Conservation (phyloP, 2,113 vertebrate species). For the Nicator chloris region DNA sequence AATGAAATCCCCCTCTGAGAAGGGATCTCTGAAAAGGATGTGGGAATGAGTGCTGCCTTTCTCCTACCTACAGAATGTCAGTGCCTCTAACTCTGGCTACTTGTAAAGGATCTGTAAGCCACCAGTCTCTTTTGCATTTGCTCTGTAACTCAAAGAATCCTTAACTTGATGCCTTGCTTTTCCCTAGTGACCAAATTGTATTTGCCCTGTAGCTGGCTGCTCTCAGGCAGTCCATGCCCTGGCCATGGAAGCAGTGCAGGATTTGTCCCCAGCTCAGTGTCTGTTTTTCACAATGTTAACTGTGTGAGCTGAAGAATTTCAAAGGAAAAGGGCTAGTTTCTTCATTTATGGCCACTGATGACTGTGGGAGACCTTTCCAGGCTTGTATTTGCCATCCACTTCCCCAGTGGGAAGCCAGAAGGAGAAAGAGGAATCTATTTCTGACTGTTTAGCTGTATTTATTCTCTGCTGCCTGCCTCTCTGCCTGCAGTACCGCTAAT, state of each 20-base stretch:
- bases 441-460: conserved; percentile 39
- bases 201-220: background rate
- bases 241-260: background rate
- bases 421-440: conserved; percentile 26
- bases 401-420: background rate
- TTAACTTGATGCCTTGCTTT: background rate
- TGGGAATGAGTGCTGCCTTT: background rate
- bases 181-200: background rate
- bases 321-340: background rate
- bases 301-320: background rate
- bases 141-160: background rate
- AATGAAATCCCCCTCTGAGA: background rate
- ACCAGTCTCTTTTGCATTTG: background rate
- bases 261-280: background rate
- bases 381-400: background rate
- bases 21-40: background rate
- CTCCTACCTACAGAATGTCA: background rate
- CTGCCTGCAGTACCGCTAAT: conserved; percentile 10
- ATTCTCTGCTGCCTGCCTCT: conserved; percentile 40
- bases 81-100: background rate
- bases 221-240: background rate
- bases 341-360: background rate
- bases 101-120: background rate
- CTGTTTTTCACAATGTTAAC: background rate
- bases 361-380: background rate